Evolutionary conservation across 2,797 vertebrate species (phyloP).

Genomic region (Emydoidea blandingii): DNA sequence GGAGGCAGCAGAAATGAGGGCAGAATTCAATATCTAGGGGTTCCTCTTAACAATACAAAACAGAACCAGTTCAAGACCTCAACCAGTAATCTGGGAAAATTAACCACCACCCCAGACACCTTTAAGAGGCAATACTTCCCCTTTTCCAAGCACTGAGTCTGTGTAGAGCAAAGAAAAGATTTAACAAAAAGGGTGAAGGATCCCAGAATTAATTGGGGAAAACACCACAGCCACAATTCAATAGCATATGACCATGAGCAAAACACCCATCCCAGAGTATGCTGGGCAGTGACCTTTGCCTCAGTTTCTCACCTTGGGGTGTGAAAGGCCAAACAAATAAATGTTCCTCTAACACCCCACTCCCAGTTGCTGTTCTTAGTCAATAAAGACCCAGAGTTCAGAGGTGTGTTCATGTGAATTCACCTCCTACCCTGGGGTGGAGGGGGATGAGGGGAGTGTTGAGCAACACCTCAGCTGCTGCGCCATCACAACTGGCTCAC

Average conservation of each 20-base stretch:
- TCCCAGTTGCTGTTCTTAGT: background rate
- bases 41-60: background rate
- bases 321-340: background rate
- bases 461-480: background rate
- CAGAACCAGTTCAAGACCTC: background rate
- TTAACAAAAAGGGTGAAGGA: background rate
- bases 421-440: no score
- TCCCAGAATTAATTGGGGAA: background rate
- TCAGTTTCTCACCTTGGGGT: background rate
- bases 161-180: background rate
- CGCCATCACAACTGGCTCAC: background rate
- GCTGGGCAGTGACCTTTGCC: background rate
- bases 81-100: background rate
- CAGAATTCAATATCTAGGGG: background rate
- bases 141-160: background rate
- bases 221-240: background rate
- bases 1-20: background rate
- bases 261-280: background rate
- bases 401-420: background rate
- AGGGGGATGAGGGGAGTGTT: background rate
- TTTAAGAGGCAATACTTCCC: background rate
- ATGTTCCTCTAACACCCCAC: background rate
- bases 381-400: background rate
- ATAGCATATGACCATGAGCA: background rate
- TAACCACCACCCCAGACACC: background rate